Evolutionary conservation across 2,113 vertebrate species (phyloP).

Genomic region (Genyomyrus donnyi): DNA sequence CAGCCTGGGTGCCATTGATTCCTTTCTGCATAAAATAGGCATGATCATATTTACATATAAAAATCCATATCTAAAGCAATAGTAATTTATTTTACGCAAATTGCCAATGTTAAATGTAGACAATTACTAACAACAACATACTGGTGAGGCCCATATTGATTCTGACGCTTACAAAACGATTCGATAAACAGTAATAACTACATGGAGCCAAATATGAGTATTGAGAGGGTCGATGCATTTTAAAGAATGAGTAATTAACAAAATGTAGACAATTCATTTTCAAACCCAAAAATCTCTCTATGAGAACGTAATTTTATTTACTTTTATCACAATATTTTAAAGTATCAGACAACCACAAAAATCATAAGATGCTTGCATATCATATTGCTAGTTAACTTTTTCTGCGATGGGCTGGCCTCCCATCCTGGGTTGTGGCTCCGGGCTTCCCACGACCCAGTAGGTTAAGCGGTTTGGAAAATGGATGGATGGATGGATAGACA

Average conservation of each 20-base stretch:
- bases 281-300: background rate
- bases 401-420: no score
- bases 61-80: constrained; percentile 11
- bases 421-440: no score
- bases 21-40: constrained; percentile 21
- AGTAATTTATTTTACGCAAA: background rate
- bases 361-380: no score
- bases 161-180: background rate
- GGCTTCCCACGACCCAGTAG: no score
- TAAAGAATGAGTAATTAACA: background rate
- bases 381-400: no score
- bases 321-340: background rate
- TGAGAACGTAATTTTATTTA: background rate
- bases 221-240: background rate
- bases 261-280: background rate
- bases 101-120: background rate
- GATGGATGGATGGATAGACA: background rate
- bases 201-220: constrained; percentile 4
- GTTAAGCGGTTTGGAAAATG: no score
- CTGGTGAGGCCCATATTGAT: background rate
- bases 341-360: background rate
- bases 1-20: background rate
- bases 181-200: background rate
- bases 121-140: background rate
- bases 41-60: constrained; percentile 8